Conservation (phyloP, 1,140 invertebrate genomes). For the Hyles euphorbiae region DNA sequence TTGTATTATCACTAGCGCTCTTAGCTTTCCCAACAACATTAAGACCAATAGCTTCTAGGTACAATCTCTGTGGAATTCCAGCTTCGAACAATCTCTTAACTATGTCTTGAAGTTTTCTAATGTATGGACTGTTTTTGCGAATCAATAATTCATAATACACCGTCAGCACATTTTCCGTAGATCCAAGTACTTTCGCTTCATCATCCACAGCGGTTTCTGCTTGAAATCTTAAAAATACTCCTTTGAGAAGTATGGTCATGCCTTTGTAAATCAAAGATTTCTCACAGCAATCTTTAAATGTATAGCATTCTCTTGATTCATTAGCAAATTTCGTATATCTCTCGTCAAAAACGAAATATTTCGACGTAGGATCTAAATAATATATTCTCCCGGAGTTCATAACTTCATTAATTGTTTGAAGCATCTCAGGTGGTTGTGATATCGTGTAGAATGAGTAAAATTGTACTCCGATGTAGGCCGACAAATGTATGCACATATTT, state of each 20-base stretch:
- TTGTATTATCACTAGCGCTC: conserved; percentile 36
- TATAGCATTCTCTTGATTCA: conserved; percentile 35
- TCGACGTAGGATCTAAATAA: conserved; percentile 30
- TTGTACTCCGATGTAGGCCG: conserved; percentile 46
- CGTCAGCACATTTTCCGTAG: conserved; percentile 37
- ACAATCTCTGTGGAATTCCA: conserved; percentile 47
- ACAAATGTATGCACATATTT: conserved; percentile 42
- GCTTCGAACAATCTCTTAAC: conserved; percentile 45
- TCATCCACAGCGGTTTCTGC: conserved; percentile 34
- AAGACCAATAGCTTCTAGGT: conserved; percentile 46
- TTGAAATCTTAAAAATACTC: conserved; percentile 34
- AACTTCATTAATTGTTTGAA: conserved; percentile 43
- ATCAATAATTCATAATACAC: conserved; percentile 60
- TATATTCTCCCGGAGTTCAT: conserved; percentile 33
- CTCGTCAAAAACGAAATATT: conserved; percentile 46
- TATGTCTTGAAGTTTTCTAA: conserved; percentile 25
- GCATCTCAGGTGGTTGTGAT: conserved; percentile 34
- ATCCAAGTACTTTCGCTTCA: conserved; percentile 45
- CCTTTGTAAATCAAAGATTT: conserved; percentile 37
- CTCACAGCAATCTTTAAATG: conserved; percentile 39
- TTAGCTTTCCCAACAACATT: conserved; percentile 34
- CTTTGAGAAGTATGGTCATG: conserved; percentile 36
- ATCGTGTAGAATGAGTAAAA: conserved; percentile 56
- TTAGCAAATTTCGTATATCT: conserved; percentile 42
- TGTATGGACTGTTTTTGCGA: conserved; percentile 36